Base-by-base conservation (phyloP, 1,140 invertebrate species). In the Drosophila takahashii region DNA sequence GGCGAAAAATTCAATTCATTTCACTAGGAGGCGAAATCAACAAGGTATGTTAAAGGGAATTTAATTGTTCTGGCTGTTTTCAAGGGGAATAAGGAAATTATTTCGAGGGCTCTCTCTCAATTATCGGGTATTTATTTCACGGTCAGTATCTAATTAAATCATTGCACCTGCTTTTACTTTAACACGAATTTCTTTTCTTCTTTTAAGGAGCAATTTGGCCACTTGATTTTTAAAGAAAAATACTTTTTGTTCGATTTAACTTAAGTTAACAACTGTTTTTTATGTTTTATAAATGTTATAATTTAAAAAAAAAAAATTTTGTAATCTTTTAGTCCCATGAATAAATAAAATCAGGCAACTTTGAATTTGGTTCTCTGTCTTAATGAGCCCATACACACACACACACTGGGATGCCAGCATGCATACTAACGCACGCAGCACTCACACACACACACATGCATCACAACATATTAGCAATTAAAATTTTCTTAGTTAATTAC, bases 401-500 rank as follows among this genome's bases (percentile, higher is more conserved):
- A 48, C 34, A 54, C 18, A 27, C 34, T 29, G 47, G 58, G 61
- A 52, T 67, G 65, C 64, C 66, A 66, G 71, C 75, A 64, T 41
- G 56, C 61, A 54, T 13, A 37, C 60, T 32, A 37, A 42, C 71
- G 57, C 29, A n/a, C 47, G 32, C 44, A 65, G n/a, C 61, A 52
- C 65, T 60, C 62, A 65, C 26, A 41, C 74, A 77, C 52, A 78
- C 62, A 42, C 78, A 72, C 79, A 87, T 86, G 83, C 83, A 86
- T 87, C 83, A 86, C 75, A 86, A 86, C 84, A 91, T 91, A 91
- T 91, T 91, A 91, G 90, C 90, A 91, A 91, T 91, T 91, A 91
- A 91, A 91, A 91, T 91, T 91, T 91, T 91, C 89, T 81, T 86
- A 91, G 90, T 91, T 91, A 91, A 91, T 91, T 91, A 91, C 90